phyloP scores from a whole-genome alignment of 2,888 invertebrate species.

The Eumacrocentrus americanus region DNA sequence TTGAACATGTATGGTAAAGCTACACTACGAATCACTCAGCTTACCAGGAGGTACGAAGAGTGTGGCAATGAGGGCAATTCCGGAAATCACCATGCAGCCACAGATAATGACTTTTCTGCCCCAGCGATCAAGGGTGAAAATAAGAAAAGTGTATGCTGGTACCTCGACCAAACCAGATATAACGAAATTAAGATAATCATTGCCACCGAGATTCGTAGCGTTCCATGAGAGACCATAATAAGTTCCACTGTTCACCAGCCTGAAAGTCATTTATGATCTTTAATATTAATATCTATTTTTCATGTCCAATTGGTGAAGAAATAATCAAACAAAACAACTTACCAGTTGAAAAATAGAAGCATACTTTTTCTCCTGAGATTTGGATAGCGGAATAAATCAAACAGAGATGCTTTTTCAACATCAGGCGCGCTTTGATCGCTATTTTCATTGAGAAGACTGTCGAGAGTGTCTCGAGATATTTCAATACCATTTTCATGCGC shows the following conservation, averaged over 20 bases:
- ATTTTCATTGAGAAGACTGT: conserved; percentile 64
- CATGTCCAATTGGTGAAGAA: conserved; percentile 2
- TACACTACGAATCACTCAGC: conserved; percentile 28
- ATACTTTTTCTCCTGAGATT: conserved; percentile 70
- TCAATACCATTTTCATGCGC: conserved; percentile 71
- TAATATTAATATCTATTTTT: conserved; percentile 8
- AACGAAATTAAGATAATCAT: conserved; percentile 75
- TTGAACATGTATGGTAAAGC: neutral
- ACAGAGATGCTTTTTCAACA: conserved; percentile 62
- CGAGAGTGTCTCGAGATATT: conserved; percentile 65
- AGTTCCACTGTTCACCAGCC: conserved; percentile 77
- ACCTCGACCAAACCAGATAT: conserved; percentile 79
- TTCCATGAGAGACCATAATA: conserved; percentile 82
- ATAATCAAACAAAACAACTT: conserved; percentile 44
- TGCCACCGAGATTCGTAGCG: conserved; percentile 74
- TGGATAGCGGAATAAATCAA: conserved; percentile 70
- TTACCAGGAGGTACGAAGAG: conserved; percentile 67
- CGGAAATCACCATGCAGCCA: conserved; percentile 72
- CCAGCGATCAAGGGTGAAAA: conserved; percentile 73
- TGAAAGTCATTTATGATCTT: conserved; percentile 41
- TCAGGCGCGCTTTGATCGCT: conserved; percentile 52
- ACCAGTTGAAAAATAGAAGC: conserved; percentile 79
- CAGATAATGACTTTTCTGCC: conserved; percentile 74
- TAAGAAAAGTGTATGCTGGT: conserved; percentile 72
- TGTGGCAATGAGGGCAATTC: conserved; percentile 67